Base-by-base conservation (phyloP, 2,797 vertebrate species). In the Ctenopoma multispine region DNA sequence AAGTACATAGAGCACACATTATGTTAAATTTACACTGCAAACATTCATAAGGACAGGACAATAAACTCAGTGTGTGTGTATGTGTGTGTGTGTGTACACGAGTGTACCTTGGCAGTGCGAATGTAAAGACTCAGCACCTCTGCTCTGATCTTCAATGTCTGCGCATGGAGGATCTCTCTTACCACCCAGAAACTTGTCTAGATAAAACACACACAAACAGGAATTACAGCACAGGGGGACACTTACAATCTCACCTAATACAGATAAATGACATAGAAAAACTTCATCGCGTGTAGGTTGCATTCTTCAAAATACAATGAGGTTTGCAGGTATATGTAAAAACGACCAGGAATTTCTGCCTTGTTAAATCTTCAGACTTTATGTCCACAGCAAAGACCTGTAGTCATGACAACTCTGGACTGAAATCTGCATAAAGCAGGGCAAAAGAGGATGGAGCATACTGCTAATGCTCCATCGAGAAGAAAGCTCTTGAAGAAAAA, bases 131-230 rank as follows among this genome's bases (percentile, higher is more conserved):
- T 99, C 93, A 99, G 87, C 90, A 99, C 98, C 86, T 99, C 98
- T 2, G 98, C 98, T 94, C 98, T 93, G 91, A 99, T 99, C 95
- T 99, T 99, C 92, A 99, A 91, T 3, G 97, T 99, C 67, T 99
- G 98, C 24, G 98, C 97, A 24, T 99, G 97, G 76, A 99, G 96
- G 90, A 99, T 99, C 91, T 99, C 98, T 93, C 97, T 94, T 79
- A 99, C 97, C 76, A 99, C 98, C 98, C 98, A 99, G 94, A 99
- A 99, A 92, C 96, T 99, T 7, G 98, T 98, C 98, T 99, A 27
- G 50, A 69, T 68, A 23, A 70, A 41, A 80, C 49, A 70, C 77
- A 46, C 12, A 24, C 3, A 81, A 82, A 72, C 3, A 89, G 77
- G 74, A n/a, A 77, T 72, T 66, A 88, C 20, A 60, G 54, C 56